Evolutionary conservation across 2,113 vertebrate species (phyloP).

Genomic region (Leucosticte australis): DNA sequence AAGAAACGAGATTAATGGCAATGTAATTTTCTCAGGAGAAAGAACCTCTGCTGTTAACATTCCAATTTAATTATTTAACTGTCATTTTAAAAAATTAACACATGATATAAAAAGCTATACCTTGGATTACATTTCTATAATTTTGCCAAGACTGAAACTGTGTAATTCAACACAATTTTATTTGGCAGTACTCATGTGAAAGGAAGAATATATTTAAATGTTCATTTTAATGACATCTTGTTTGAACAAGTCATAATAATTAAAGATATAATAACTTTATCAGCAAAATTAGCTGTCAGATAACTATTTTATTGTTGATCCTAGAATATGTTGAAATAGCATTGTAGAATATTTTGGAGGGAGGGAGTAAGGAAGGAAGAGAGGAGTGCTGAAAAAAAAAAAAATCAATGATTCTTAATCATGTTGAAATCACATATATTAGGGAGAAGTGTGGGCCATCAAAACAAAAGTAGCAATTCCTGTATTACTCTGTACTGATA

Average conservation of each 20-base stretch:
- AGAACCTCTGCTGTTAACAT: conserved; percentile 36
- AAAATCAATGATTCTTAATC: neutral
- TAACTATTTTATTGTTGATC: neutral
- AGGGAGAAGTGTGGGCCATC: neutral
- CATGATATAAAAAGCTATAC: conserved; percentile 32
- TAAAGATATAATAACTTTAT: conserved; percentile 34
- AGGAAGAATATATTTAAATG: conserved; percentile 51
- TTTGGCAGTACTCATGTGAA: conserved; percentile 60
- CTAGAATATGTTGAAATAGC: neutral
- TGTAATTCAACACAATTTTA: conserved; percentile 26
- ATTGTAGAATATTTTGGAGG: neutral
- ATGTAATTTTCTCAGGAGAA: conserved; percentile 60
- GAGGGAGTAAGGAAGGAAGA: neutral
- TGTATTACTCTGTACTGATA: neutral
- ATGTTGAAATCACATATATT: neutral
- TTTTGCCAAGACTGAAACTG: conserved; percentile 45
- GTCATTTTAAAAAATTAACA: conserved; percentile 50
- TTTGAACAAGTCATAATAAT: conserved; percentile 38
- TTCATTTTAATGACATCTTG: conserved; percentile 45
- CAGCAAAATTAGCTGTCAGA: conserved; percentile 40
- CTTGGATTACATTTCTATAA: conserved; percentile 12
- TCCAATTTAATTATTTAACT: conserved; percentile 66
- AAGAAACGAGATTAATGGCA: conserved; percentile 4
- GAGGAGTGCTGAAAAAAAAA: neutral
- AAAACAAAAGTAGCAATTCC: neutral